Conservation (phyloP, 2,888 invertebrate species). For the Torymus auratus region DNA sequence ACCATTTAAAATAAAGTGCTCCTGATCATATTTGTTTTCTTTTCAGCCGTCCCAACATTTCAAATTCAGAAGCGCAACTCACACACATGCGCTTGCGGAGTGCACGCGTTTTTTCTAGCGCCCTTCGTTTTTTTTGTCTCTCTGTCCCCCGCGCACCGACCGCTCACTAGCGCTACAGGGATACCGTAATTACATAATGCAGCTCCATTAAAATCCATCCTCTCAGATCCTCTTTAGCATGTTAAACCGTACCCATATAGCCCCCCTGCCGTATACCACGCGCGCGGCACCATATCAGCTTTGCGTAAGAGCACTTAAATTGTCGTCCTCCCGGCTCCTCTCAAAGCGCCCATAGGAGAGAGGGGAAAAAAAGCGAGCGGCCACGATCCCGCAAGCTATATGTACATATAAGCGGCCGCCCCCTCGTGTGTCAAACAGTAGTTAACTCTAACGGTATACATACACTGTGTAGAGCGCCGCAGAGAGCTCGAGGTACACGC, state of each 20-base stretch:
- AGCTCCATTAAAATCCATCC: constrained; percentile 12
- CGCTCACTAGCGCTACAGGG: background rate
- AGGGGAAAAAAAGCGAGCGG: background rate
- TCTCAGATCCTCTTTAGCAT: background rate
- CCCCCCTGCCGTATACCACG: too few relatives aligned
- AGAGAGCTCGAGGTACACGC: too few relatives aligned
- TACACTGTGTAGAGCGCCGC: too few relatives aligned
- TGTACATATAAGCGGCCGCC: background rate
- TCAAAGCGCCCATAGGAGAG: constrained; percentile 1
- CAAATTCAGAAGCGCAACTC: too few relatives aligned
- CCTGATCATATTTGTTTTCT: too few relatives aligned
- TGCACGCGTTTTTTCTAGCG: background rate
- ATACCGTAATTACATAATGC: constrained; percentile 13
- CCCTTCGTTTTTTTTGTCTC: background rate
- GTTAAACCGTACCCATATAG: background rate
- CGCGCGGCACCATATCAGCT: background rate
- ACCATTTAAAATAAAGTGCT: too few relatives aligned
- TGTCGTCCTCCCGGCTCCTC: constrained; percentile 1
- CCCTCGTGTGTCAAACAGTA: constrained; percentile 2
- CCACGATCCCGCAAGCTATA: constrained; percentile 6
- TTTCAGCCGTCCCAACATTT: too few relatives aligned
- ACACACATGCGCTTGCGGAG: too few relatives aligned
- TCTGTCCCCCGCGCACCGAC: background rate
- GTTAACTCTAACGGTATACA: constrained; percentile 6
- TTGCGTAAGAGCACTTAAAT: constrained; percentile 14